Conservation (phyloP, 2,888 invertebrate genomes). For the Plebejus argus region DNA sequence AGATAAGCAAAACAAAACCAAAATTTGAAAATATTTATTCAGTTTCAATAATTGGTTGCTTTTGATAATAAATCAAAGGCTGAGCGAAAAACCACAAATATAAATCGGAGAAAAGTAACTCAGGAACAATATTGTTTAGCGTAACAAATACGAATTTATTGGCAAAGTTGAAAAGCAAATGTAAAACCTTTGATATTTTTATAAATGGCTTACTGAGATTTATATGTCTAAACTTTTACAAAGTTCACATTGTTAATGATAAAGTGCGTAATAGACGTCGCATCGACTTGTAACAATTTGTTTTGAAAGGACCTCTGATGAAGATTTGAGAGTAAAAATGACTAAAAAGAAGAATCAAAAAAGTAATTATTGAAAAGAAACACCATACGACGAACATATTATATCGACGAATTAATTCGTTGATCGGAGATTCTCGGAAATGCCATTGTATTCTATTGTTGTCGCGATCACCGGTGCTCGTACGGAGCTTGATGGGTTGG, state of each 20-base stretch:
- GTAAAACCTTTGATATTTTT: conserved; percentile 14
- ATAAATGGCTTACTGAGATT: conserved; percentile 14
- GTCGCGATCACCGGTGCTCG: too few species aligned
- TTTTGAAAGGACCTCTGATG: neutral
- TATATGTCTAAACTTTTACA: conserved; percentile 5
- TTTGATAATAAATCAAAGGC: neutral
- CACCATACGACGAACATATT: too few species aligned
- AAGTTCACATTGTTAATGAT: conserved; percentile 5
- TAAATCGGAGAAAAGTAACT: neutral
- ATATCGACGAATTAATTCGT: too few species aligned
- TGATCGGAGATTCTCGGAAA: too few species aligned
- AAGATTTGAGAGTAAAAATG: too few species aligned
- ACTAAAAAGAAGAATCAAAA: too few species aligned
- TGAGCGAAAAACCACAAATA: neutral
- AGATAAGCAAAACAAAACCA: neutral
- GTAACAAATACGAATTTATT: conserved; percentile 3
- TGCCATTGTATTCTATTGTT: too few species aligned
- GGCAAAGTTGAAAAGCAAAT: conserved; percentile 6
- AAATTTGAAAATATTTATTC: neutral
- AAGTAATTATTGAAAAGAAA: too few species aligned
- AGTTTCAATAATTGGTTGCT: neutral
- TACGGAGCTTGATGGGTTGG: too few species aligned
- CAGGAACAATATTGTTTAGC: neutral
- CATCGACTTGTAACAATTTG: neutral
- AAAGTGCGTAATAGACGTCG: neutral